Conservation (phyloP, 2,113 vertebrate genomes). For the Pterocles gutturalis region DNA sequence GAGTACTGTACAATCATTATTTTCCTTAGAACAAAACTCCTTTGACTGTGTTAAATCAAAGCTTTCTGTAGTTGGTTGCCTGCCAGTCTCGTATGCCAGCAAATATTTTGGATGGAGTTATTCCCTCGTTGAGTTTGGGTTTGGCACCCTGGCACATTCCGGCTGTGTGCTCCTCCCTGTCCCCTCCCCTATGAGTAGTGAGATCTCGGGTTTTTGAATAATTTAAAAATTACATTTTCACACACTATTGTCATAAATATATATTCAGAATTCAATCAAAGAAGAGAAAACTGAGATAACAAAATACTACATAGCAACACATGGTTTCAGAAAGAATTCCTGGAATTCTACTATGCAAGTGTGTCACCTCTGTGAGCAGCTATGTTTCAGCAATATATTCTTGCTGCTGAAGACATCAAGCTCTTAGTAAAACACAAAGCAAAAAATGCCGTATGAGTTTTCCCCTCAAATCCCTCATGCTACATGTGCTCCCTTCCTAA, state of each 20-base stretch:
- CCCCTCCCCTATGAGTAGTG: not conserved
- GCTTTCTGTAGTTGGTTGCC: not conserved
- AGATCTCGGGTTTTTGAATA: not conserved
- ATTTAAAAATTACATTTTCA: not conserved
- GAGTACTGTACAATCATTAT: not conserved
- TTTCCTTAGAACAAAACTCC: not conserved
- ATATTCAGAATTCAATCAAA: not conserved
- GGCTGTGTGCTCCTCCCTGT: not conserved
- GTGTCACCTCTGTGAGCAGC: not conserved
- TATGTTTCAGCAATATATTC: not conserved
- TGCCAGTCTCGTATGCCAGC: not conserved
- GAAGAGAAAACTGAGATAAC: not conserved
- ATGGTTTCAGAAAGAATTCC: not conserved
- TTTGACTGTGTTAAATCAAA: not conserved
- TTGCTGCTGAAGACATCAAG: not conserved
- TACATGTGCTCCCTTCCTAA: not conserved
- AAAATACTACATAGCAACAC: not conserved
- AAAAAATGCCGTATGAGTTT: rapidly evolving
- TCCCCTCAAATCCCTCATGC: rapidly evolving
- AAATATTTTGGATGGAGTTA: not conserved
- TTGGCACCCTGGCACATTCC: rapidly evolving
- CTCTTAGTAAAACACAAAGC: not conserved
- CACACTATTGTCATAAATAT: not conserved
- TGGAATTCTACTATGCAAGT: not conserved
- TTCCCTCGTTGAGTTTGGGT: not conserved